A percentile compares a stretch with the other conserved stretches of the same genome.
phyloP scores from a whole-genome alignment of 1,140 invertebrate genomes.

The Zelostemma sp. region DNA sequence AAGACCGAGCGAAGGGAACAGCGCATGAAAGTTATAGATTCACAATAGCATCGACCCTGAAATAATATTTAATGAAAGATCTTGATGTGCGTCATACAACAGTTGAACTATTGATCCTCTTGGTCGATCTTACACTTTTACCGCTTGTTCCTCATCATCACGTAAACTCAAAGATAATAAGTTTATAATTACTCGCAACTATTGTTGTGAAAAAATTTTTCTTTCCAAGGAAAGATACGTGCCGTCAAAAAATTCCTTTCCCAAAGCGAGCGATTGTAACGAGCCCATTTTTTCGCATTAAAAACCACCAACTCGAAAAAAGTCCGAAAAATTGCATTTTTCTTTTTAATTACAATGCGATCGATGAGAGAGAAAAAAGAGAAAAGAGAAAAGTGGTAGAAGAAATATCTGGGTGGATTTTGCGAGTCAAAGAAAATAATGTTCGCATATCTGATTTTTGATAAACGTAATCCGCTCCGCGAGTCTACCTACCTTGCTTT shows the following conservation, averaged over 20 bases:
- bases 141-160: slow-evolving; percentile 41
- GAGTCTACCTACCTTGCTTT: slow-evolving; percentile 64
- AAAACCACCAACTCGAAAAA: slow-evolving; percentile 6
- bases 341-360: too few relatives aligned
- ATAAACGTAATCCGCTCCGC: slow-evolving; percentile 66
- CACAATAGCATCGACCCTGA: slow-evolving; percentile 45
- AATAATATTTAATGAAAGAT: slow-evolving; percentile 48
- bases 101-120: slow-evolving; percentile 50
- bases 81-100: slow-evolving; percentile 49
- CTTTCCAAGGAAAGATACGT: too few relatives aligned
- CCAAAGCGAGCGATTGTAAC: too few relatives aligned
- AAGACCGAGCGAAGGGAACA: background rate
- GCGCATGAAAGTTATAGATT: slow-evolving; percentile 40
- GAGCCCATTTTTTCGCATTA: too few relatives aligned
- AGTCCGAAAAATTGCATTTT: too few relatives aligned
- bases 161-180: slow-evolving; percentile 4
- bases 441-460: slow-evolving; percentile 51
- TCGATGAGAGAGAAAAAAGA: too few relatives aligned
- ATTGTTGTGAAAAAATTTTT: background rate
- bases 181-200: background rate
- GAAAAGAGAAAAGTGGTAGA: too few relatives aligned
- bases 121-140: slow-evolving; percentile 44
- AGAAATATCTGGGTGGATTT: too few relatives aligned
- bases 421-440: slow-evolving; percentile 36
- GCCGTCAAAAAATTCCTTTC: too few relatives aligned